Base-by-base conservation (phyloP, 2,113 vertebrate genomes). In the Oncorhynchus masou region DNA sequence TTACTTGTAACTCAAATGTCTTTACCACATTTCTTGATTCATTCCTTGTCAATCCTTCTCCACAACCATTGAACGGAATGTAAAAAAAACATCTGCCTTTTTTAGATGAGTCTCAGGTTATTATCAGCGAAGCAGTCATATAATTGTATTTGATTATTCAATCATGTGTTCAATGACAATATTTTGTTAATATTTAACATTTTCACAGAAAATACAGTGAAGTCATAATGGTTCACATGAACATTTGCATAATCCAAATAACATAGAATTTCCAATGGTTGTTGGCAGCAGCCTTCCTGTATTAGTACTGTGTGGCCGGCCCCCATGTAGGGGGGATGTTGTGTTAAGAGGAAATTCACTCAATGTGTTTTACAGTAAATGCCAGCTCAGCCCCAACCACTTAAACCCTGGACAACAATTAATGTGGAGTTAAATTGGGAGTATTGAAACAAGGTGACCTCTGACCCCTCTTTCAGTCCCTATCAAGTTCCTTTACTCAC, bases 311-410 rank as follows among this genome's bases (percentile, higher is more conserved):
- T 22, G 1, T n/a, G 59, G n/a, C 59, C 7, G 59, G n/a, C 59
- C 7, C 5, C 20, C 2, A 13, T 62, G 22, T 8, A 62, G 24
- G 19, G 54, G 7, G 51, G 51, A 5, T 57, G 51, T 57, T 20
- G 51, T 20, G 54, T 57, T 57, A 65, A 13, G 13, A 65, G 62
- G 25, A 65, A 12, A 31, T 67, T 4, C 64, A 27, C 65, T 45
- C 27, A 39, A 8, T 68, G 31, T 39, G 25, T 69, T 69, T 39
- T 69, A 69, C 6, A 9, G 15, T 69, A 34, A n/a, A 19, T 13
- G 31, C 29, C 20, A 87, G 84, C 83, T 84, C 82, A 87, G 82
- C 78, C 82, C 74, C 49, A 24, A 45, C 69, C 80, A 77, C 78
- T 80, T 69, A 74, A 81, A 67, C 51, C 34, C 31, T 65, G 71